A percentile compares a stretch with the other conserved stretches of the same genome.
Evolutionary conservation across 2,888 invertebrate genomes (phyloP).

Genomic region (Phaonia tiefii): DNA sequence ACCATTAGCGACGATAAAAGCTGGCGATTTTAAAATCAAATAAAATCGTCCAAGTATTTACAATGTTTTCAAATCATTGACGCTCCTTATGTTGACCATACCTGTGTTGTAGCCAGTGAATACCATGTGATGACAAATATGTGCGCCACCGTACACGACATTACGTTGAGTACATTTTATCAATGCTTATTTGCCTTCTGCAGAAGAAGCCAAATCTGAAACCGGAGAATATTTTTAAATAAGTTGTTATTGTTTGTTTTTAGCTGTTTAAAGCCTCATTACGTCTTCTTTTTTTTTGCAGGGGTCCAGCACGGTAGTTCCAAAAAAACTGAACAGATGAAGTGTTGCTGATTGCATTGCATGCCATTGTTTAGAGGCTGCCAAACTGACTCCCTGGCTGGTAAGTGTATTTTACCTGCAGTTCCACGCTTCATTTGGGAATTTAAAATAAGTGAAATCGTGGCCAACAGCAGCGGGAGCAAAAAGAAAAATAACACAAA

Average conservation of each 20-base stretch:
- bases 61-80: no score
- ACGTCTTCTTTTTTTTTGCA: conserved; percentile 44
- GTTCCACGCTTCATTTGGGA: conserved; percentile 20
- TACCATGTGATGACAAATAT: conserved; percentile 67
- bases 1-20: no score
- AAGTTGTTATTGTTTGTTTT: conserved; percentile 68
- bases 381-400: conserved; percentile 35
- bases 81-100: not conserved
- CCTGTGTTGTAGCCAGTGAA: conserved; percentile 33
- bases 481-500: not conserved
- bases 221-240: conserved; percentile 63
- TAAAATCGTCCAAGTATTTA: no score
- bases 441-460: conserved; percentile 55
- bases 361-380: conserved; percentile 72
- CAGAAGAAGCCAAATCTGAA: conserved; percentile 35
- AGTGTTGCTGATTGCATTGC: conserved; percentile 78
- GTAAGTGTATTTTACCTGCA: conserved; percentile 27
- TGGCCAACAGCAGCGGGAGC: conserved; percentile 44
- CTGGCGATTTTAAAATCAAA: no score
- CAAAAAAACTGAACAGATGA: conserved; percentile 71
- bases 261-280: conserved; percentile 66
- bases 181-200: conserved; percentile 56
- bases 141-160: conserved; percentile 67
- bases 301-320: not conserved
- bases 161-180: conserved; percentile 33